phyloP scores from a whole-genome alignment of 2,888 invertebrate species.

The Drosophila nr. fundita region DNA sequence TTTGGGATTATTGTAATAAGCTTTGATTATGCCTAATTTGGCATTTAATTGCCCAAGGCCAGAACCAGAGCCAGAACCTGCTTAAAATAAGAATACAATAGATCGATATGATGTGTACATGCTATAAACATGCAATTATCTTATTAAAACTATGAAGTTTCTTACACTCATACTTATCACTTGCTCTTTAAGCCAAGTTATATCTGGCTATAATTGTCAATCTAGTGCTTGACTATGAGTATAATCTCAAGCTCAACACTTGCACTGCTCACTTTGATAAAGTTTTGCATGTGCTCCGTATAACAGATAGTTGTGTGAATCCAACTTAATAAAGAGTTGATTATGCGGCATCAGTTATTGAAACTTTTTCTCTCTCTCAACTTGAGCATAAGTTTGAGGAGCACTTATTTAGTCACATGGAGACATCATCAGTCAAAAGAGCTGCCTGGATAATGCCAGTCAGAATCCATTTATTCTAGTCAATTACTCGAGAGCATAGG shows the following conservation, averaged over 20 bases:
- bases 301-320: slow-evolving; percentile 3
- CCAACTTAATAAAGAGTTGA: slow-evolving; percentile 43
- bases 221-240: background rate
- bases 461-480: slow-evolving; percentile 35
- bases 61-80: slow-evolving; percentile 29
- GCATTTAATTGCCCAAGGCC: slow-evolving; percentile 22
- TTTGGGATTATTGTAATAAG: slow-evolving; percentile 29
- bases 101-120: background rate
- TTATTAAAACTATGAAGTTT: background rate
- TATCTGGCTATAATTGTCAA: background rate
- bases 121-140: slow-evolving; percentile 4
- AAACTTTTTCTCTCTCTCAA: slow-evolving; percentile 18
- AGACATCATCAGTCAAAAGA: slow-evolving; percentile 5
- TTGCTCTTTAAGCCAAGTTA: background rate
- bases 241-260: background rate
- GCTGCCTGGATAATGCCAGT: background rate
- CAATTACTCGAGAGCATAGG: slow-evolving; percentile 36
- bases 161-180: background rate
- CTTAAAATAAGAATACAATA: slow-evolving; percentile 6
- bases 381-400: slow-evolving; percentile 13
- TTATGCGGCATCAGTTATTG: slow-evolving; percentile 30
- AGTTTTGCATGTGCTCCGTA: slow-evolving; percentile 9
- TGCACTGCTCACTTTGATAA: slow-evolving; percentile 14
- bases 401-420: slow-evolving; percentile 35
- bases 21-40: slow-evolving; percentile 28